Conservation (phyloP, 2,797 vertebrate species). For the Pachyuromys duprasi region DNA sequence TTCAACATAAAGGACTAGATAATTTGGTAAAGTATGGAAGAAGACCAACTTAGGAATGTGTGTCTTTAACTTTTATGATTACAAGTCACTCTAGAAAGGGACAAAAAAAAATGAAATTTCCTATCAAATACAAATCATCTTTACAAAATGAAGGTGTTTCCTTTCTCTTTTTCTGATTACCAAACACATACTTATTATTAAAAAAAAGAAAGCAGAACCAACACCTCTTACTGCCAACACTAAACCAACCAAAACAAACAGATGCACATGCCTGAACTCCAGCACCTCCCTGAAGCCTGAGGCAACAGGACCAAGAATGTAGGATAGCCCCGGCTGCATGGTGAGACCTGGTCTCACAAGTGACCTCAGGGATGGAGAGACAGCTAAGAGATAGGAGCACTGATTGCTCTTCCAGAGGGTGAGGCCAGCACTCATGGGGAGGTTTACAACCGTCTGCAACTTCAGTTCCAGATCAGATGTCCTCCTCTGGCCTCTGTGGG, state of each 20-base stretch:
- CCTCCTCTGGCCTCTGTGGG: neutral
- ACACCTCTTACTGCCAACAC: neutral
- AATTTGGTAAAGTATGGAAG: neutral
- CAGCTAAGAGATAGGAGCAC: neutral
- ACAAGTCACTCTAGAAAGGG: conserved; percentile 33
- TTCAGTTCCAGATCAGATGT: neutral
- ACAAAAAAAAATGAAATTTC: conserved; percentile 48
- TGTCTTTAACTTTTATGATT: conserved; percentile 30
- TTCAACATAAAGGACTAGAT: neutral
- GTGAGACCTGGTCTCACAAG: neutral
- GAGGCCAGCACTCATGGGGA: neutral
- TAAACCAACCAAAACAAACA: neutral
- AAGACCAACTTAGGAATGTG: neutral
- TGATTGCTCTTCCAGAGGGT: neutral
- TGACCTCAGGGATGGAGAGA: no score
- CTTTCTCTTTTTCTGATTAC: conserved; percentile 50
- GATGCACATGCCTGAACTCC: neutral
- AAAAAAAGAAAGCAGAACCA: conserved; percentile 15
- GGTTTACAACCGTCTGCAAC: neutral
- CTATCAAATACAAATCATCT: neutral
- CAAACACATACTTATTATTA: conserved; percentile 1
- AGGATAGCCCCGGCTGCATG: neutral
- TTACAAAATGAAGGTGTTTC: conserved; percentile 46
- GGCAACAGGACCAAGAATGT: neutral
- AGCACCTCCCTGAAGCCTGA: neutral